Evolutionary conservation across 2,113 vertebrate genomes (phyloP).

Genomic region (Otocyon megalotis): DNA sequence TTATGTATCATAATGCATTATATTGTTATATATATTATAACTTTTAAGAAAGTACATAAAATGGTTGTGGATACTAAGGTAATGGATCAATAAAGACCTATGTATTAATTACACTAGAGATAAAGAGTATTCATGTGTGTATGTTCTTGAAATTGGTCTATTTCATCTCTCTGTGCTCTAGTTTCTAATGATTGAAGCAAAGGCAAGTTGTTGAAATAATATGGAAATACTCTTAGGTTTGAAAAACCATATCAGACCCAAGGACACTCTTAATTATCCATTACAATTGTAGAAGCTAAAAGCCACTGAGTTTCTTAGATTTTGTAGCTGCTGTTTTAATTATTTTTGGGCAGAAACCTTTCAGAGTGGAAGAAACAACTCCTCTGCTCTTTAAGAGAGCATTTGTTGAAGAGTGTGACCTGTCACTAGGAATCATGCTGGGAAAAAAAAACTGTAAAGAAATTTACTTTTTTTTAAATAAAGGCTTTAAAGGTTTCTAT

Average conservation of each 20-base stretch:
- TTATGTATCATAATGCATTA: no score
- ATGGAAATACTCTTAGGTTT: not conserved
- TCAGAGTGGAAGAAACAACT: not conserved
- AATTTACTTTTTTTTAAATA: not conserved
- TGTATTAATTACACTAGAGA: not conserved
- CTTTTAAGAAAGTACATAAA: not conserved
- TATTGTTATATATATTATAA: not conserved
- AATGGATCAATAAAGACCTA: not conserved
- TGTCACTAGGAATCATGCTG: not conserved
- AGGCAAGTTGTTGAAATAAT: not conserved
- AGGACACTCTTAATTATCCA: not conserved
- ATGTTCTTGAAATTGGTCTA: not conserved
- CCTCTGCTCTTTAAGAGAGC: not conserved
- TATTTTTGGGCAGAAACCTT: not conserved
- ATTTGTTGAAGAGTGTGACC: not conserved
- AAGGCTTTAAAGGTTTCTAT: not conserved
- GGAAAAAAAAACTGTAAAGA: not conserved
- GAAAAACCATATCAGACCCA: not conserved
- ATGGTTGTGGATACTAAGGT: not conserved
- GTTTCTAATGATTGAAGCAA: not conserved
- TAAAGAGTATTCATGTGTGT: not conserved
- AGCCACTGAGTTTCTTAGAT: not conserved
- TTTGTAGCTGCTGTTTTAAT: not conserved
- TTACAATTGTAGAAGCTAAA: not conserved
- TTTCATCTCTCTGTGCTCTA: not conserved